phyloP scores from a whole-genome alignment of 2,113 vertebrate species.

The Elanus axillaris region DNA sequence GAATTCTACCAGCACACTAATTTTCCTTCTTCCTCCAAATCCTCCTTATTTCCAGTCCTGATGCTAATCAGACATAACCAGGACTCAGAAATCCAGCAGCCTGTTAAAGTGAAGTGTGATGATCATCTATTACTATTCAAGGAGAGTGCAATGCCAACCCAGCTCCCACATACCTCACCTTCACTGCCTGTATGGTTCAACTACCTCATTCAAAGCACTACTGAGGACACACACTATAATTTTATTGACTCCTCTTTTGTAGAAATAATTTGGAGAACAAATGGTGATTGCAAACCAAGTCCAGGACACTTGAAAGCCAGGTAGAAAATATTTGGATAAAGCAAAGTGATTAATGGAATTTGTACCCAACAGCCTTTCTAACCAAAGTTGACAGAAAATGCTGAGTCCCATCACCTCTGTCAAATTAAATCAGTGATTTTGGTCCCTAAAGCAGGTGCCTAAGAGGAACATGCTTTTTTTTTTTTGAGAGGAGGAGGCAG shows the following conservation, averaged over 20 bases:
- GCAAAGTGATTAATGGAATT: neutral
- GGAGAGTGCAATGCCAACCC: neutral
- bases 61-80: neutral
- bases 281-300: neutral
- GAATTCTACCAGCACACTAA: neutral
- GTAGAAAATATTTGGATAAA: neutral
- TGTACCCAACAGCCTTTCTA: neutral
- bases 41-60: neutral
- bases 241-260: neutral
- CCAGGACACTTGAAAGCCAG: neutral
- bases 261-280: neutral
- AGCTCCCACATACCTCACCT: neutral
- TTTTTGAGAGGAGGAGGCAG: neutral
- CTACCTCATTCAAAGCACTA: neutral
- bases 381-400: neutral
- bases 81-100: neutral
- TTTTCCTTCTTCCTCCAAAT: neutral
- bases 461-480: neutral
- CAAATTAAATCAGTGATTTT: neutral
- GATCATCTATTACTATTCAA: neutral
- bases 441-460: neutral
- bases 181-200: neutral
- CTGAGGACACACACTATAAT: neutral
- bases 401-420: neutral
- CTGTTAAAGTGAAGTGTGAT: neutral